phyloP scores from a whole-genome alignment of 2,113 vertebrate species.

The Nerophis lumbriciformis region DNA sequence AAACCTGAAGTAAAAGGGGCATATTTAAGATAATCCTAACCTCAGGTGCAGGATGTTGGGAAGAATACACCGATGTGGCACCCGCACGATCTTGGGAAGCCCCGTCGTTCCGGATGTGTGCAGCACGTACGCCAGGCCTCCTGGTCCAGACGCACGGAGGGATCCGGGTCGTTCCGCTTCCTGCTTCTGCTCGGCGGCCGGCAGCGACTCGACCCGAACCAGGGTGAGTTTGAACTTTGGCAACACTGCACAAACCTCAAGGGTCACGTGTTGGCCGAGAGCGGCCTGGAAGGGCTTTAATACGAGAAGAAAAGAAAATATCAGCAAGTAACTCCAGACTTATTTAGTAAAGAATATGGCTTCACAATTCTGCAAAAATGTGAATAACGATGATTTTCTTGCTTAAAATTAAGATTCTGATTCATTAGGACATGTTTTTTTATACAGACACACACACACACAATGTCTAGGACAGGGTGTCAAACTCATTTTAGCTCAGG shows the following conservation, averaged over 20 bases:
- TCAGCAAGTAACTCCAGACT: background rate
- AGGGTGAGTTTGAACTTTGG: constrained; percentile 74
- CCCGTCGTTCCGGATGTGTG: constrained; percentile 96
- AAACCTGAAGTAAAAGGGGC: background rate
- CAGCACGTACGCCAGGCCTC: constrained; percentile 79
- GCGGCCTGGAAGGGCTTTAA: constrained; percentile 75
- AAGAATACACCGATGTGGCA: constrained; percentile 88
- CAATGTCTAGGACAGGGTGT: too few relatives aligned
- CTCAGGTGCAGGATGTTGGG: constrained; percentile 89
- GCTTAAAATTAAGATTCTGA: too few relatives aligned
- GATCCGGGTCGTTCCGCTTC: background rate
- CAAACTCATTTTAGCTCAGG: background rate
- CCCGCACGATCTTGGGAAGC: constrained; percentile 84
- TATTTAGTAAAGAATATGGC: too few relatives aligned
- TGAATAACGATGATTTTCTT: too few relatives aligned
- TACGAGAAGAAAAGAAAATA: constrained; percentile 16
- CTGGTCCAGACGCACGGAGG: background rate
- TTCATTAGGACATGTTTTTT: too few relatives aligned
- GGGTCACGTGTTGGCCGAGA: constrained; percentile 44
- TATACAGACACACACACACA: too few relatives aligned
- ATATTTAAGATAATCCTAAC: constrained; percentile 61
- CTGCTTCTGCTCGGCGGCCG: background rate
- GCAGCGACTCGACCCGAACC: constrained; percentile 52
- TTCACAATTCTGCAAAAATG: too few relatives aligned
- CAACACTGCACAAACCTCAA: constrained; percentile 51